These are phyloP conservation scores for Lysandra coridon DNA, from an alignment of 2,888 invertebrate genomes.

Conservation along the genomic window DNA sequence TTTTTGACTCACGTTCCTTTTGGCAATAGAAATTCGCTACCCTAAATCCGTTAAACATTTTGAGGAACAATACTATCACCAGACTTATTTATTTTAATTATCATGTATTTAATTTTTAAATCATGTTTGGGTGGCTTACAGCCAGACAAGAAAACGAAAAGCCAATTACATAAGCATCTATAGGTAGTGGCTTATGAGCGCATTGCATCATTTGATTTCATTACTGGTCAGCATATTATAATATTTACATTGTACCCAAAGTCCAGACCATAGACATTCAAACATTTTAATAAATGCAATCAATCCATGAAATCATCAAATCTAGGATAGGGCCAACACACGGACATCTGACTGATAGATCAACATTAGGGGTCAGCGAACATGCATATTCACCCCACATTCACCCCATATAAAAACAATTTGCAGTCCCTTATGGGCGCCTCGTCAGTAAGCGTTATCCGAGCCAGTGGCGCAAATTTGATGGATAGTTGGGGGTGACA, in stretches of 20 bases:
- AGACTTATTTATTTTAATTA: no score
- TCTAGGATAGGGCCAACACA: not conserved
- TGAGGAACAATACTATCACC: not conserved
- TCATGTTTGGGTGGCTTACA: no score
- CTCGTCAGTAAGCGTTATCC: constrained; percentile 40
- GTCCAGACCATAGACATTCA: not conserved
- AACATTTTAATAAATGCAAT: not conserved
- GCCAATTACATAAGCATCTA: no score
- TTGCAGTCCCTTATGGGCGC: constrained; percentile 34
- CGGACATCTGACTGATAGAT: not conserved
- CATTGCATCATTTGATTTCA: no score
- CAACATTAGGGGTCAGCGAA: not conserved
- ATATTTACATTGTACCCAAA: no score
- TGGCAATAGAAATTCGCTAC: not conserved
- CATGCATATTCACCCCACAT: not conserved
- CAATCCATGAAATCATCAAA: not conserved
- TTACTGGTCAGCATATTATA: no score
- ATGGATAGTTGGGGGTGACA: constrained; percentile 44
- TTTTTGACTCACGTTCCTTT: not conserved
- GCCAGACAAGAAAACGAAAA: no score
- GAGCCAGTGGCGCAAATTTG: constrained; percentile 41
- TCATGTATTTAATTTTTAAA: no score
- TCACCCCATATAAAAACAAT: constrained; percentile 6
- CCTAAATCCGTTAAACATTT: not conserved
- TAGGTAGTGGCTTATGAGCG: no score